Base-by-base conservation (phyloP, 64 coral and sea anemone genomes). In the Actinia equina region DNA sequence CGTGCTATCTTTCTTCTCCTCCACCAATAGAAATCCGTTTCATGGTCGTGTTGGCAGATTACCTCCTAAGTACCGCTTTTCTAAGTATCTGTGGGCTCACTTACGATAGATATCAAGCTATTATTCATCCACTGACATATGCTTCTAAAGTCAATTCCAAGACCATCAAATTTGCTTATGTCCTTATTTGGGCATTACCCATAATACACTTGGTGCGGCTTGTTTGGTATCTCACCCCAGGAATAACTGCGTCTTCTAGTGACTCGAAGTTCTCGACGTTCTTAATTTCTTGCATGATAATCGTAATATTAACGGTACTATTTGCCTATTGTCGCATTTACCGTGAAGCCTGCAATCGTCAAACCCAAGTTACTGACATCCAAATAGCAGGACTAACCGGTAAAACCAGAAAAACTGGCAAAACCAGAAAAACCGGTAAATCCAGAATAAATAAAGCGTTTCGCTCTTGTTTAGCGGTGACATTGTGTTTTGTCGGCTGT, bases 71-170 rank as follows among this genome's bases (percentile, higher is more conserved):
- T 6, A 17, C 82, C 22, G 80, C 87, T 17, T 89, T 89, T 8
- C 77, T 89, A 5, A 82, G 87, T 44, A 82, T 89, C 58, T 89
- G 87, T 63, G 87, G 77, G 3, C 67, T 89, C 17, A 89, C 77
- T 3, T 89, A 82, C 19, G 87, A 89, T 17, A 82, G 87, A 44
- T 89, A 89, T 17, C 43, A 43, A 52, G 87, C 87, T 7, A 89
- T 89, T 5, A 80, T 89, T 27, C 17, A 89, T 69, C 87, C 87
- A 30, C 62, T 89, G 2, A 89, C 78, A 3, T 89, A 89, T 49
- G 42, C 77, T 8, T 53, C 17, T 0, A 89, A 83, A 70, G 69
- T 82, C 49, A 80, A 58, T 2, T 44, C 46, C 18, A 45, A 51
- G 82, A 89, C 60, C 7, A 53, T 45, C 11, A 82, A 71, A 46